phyloP scores from a whole-genome alignment of 2,888 invertebrate species.

The Prostheceraeus crozeri region DNA sequence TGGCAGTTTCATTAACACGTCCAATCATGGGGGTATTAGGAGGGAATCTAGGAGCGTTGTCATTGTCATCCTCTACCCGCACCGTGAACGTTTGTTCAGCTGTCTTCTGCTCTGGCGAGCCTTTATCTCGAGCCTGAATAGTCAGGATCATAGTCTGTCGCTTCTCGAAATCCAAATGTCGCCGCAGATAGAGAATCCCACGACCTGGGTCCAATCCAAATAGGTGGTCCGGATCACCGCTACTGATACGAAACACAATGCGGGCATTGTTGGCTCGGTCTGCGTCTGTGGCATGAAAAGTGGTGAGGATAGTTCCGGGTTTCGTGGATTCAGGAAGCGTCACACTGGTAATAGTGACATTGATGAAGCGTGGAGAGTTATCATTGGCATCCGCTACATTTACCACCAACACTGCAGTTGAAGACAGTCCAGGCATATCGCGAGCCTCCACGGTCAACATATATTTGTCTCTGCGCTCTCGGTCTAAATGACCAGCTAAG shows the following conservation, averaged over 20 bases:
- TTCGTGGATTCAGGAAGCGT: slow-evolving; percentile 45
- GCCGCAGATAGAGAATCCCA: slow-evolving; percentile 81
- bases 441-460: slow-evolving; percentile 47
- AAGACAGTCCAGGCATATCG: slow-evolving; percentile 61
- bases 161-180: slow-evolving; percentile 80
- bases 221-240: slow-evolving; percentile 65
- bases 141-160: slow-evolving; percentile 74
- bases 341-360: slow-evolving; percentile 41
- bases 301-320: slow-evolving; percentile 45
- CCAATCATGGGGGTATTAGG: slow-evolving; percentile 54
- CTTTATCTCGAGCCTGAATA: slow-evolving; percentile 69
- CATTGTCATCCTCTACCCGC: slow-evolving; percentile 80
- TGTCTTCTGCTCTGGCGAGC: slow-evolving; percentile 64
- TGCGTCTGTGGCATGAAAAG: slow-evolving; percentile 59
- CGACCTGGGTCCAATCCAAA: slow-evolving; percentile 66
- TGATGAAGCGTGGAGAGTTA: slow-evolving; percentile 72
- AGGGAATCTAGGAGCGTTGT: slow-evolving; percentile 71
- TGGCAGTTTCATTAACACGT: slow-evolving; percentile 66
- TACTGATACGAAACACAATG: slow-evolving; percentile 76
- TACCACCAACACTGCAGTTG: slow-evolving; percentile 63
- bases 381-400: slow-evolving; percentile 85
- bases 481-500: slow-evolving; percentile 75
- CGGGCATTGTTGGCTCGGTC: slow-evolving; percentile 75
- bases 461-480: slow-evolving; percentile 57
- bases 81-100: slow-evolving; percentile 66